Percentiles rank a stretch among this genome's conserved stretches.
Evolutionary conservation across 30 jellyfish, hydroid and myxozoan genomes (phyloP).

Genomic region (Rhopilema esculentum): DNA sequence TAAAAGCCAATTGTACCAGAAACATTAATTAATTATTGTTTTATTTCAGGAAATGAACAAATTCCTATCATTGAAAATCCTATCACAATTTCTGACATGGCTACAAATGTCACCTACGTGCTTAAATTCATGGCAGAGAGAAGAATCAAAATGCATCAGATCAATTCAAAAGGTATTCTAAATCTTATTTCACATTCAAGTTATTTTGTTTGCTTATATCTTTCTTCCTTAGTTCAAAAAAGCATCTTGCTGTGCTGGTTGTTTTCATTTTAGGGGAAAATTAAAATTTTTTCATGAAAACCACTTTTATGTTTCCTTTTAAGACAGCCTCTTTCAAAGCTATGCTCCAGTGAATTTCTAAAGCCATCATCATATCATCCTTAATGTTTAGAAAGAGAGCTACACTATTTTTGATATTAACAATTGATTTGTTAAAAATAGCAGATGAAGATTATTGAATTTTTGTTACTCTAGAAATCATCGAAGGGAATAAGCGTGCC

Average conservation of each 20-base stretch:
- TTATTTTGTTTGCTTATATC: no score
- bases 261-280: background rate
- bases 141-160: slow-evolving; percentile 81
- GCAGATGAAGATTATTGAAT: no score
- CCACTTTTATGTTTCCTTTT: no score
- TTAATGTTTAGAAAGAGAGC: no score
- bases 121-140: slow-evolving; percentile 81
- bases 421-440: no score
- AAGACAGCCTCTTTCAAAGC: no score
- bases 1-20: no score
- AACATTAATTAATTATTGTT: no score
- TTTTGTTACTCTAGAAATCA: slow-evolving; percentile 62
- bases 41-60: slow-evolving; percentile 48
- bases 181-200: no score
- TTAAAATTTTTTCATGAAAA: no score
- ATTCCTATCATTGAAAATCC: slow-evolving; percentile 60
- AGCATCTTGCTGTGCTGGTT: background rate
- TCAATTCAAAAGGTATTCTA: slow-evolving; percentile 73
- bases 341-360: no score
- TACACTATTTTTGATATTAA: background rate
- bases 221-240: background rate
- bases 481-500: slow-evolving; percentile 90
- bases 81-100: slow-evolving; percentile 69
- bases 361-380: no score
- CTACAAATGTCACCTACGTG: slow-evolving; percentile 69